Evolutionary conservation across 64 coral and sea anemone species (phyloP).

Genomic region (Montipora foliosa): DNA sequence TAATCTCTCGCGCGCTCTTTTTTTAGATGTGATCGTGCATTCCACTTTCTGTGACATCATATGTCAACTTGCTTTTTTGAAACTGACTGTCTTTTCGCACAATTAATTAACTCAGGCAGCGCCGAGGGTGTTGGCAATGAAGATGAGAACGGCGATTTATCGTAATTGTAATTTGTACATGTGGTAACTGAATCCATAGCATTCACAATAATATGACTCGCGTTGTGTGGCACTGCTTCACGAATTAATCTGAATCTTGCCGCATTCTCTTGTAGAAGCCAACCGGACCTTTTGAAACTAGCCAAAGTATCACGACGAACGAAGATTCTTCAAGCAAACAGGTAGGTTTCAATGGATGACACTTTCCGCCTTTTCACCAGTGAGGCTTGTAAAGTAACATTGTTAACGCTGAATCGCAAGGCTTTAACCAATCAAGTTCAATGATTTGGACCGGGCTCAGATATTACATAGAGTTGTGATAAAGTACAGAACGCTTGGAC

Average conservation of each 20-base stretch:
- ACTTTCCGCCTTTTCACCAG: not conserved
- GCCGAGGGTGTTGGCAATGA: no score
- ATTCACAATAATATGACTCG: no score
- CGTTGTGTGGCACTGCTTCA: not conserved
- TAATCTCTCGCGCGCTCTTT: not conserved
- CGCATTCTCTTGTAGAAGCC: conserved; percentile 5
- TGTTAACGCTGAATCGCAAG: no score
- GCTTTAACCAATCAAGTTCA: no score
- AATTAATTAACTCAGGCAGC: not conserved
- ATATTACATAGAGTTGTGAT: no score
- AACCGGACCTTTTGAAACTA: not conserved
- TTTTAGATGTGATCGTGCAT: not conserved
- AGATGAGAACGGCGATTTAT: no score
- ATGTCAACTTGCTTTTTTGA: not conserved
- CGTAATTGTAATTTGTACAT: no score
- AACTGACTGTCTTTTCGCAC: not conserved
- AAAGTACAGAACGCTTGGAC: no score
- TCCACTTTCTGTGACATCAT: not conserved
- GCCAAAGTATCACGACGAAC: not conserved
- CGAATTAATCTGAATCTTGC: not conserved
- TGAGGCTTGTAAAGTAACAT: no score
- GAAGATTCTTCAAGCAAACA: conserved; percentile 4
- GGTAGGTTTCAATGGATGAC: not conserved
- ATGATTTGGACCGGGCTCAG: no score
- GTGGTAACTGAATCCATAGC: not conserved